These are phyloP conservation scores for Eunapius fragilis DNA, from an alignment of 37 sponge, comb jelly and placozoan species.

Conservation along the genomic window DNA sequence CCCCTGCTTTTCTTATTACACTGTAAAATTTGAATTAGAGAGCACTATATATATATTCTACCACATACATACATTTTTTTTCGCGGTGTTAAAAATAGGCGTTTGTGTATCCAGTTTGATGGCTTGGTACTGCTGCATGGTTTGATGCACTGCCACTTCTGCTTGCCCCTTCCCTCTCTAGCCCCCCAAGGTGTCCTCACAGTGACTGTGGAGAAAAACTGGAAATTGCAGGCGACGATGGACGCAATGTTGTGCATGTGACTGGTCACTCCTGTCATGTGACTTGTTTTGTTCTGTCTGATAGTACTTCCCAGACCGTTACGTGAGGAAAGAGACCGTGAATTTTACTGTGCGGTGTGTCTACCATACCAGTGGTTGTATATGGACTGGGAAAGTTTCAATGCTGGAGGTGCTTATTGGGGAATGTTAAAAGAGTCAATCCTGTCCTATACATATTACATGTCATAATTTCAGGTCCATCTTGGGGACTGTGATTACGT, in stretches of 20 bases:
- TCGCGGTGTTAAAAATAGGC: no score
- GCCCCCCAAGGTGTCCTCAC: conserved; percentile 10
- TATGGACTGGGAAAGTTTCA: conserved; percentile 44
- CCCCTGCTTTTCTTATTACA: no score
- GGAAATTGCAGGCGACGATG: conserved; percentile 16
- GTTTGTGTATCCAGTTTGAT: no score
- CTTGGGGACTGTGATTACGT: background rate
- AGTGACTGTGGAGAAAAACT: conserved; percentile 36
- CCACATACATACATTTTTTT: no score
- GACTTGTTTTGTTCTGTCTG: background rate
- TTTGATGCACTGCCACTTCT: background rate
- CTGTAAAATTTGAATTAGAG: no score
- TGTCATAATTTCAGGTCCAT: background rate
- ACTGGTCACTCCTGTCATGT: background rate
- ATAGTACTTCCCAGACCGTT: conserved; percentile 73
- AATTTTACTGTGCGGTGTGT: conserved; percentile 19
- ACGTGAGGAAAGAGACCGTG: conserved; percentile 46
- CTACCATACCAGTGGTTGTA: conserved; percentile 18
- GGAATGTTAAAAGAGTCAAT: background rate
- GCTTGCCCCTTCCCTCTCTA: background rate
- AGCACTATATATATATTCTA: no score
- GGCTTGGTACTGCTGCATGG: no score
- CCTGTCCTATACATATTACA: no score
- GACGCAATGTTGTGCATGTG: background rate
- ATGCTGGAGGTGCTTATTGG: background rate